Base-by-base conservation (phyloP, 2,888 invertebrate species). In the Philonicus albiceps region DNA sequence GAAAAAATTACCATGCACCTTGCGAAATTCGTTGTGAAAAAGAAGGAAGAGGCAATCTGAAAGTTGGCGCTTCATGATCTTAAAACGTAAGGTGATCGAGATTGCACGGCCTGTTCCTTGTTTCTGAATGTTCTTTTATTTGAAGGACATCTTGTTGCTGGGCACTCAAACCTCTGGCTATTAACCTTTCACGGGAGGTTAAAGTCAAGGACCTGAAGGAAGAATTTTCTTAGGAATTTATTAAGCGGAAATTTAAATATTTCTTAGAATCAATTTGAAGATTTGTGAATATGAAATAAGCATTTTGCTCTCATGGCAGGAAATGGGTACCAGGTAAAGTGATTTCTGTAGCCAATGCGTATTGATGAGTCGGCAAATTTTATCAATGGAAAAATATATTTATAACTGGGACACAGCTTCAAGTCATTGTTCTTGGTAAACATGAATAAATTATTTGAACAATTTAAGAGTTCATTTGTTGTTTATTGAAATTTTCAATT, bases 91-190 rank as follows among this genome's bases (percentile, higher is more conserved):
- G 16, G 34, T 76, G 6, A 22, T 37, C 40, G 7, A 43, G 40
- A 13, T 13, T 1, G n/a, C 5, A 8, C 64, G 74, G 30, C n/a
- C 4, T n/a, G 74, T 74, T 74, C 74, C 74, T 74, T 74, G 19
- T 34, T 74, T 31, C 34, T 74, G 74, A 13, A n/a, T 31, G 16
- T 34, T 34, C 34, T 74, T 34, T 74, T 74, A n/a, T 34, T 19
- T 31, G 74, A 74, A 74, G 74, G 74, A 74, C 74, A 31, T 74
- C 74, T 74, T 74, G 74, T 74, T 74, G 34, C 74, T 74, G 74
- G 34, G 74, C n/a, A 3, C 31, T 1, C 19, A 64, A 3, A 64
- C 7, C 13, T 64, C 22, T 22, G 64, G 64, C 27, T 27, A 27
- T 27, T 64, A n/a, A 64, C 64, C 64, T 64, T 11, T 64, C 27